These are phyloP conservation scores for Cantharis flavilabris DNA, from an alignment of 2,888 invertebrate species.

Conservation along the genomic window DNA sequence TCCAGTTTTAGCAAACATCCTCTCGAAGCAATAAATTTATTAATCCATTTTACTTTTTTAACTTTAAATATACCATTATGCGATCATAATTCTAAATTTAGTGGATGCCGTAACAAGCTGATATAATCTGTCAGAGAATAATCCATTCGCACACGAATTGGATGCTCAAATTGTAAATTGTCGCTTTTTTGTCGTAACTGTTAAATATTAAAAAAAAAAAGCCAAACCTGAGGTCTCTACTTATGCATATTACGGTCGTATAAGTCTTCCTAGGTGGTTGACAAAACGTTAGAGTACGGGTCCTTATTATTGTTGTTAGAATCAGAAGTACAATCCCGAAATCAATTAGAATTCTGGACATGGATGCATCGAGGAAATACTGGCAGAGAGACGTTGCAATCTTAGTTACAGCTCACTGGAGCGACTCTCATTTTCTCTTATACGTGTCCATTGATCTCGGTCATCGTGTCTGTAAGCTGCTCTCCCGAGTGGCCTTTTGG, in stretches of 20 bases:
- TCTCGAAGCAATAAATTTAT: background rate
- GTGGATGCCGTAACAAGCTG: background rate
- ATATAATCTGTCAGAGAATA: background rate
- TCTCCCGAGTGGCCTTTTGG: too few relatives aligned
- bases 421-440: background rate
- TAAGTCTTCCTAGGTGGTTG: too few relatives aligned
- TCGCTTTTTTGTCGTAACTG: background rate
- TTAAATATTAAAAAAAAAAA: background rate
- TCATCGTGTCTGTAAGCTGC: background rate
- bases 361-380: background rate
- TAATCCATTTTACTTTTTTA: background rate
- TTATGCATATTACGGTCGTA: too few relatives aligned
- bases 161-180: background rate
- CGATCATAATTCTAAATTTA: background rate
- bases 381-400: background rate
- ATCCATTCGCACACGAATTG: background rate
- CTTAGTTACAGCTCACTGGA: background rate
- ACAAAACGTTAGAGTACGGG: too few relatives aligned
- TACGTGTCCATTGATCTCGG: background rate
- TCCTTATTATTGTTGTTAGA: background rate
- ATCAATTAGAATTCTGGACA: background rate
- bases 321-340: background rate
- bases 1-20: background rate
- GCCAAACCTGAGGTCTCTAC: too few relatives aligned
- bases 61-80: background rate